Percentiles rank a stretch among this genome's conserved stretches.
Evolutionary conservation across 2,888 invertebrate genomes (phyloP).

Genomic region (Nymphalis polychloros): DNA sequence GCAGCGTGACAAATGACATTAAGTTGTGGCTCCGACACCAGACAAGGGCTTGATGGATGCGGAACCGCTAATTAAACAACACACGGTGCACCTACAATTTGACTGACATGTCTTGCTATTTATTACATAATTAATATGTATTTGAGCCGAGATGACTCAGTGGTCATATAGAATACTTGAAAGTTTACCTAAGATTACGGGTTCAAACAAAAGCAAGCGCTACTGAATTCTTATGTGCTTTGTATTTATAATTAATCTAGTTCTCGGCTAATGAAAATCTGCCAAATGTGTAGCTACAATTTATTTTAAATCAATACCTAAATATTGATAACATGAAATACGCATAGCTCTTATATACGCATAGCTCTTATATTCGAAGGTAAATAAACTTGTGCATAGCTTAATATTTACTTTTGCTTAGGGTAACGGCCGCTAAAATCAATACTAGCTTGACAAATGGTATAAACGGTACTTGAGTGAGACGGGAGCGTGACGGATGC

Average conservation of each 20-base stretch:
- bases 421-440: conserved; percentile 20
- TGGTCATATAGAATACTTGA: too few species aligned
- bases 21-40: conserved; percentile 32
- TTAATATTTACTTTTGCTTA: conserved; percentile 1
- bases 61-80: conserved; percentile 35
- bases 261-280: too few species aligned
- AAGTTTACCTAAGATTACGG: too few species aligned
- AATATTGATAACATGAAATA: too few species aligned
- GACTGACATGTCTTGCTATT: conserved; percentile 20
- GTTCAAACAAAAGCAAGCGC: too few species aligned
- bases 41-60: conserved; percentile 37
- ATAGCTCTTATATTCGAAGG: too few species aligned
- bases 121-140: conserved; percentile 1
- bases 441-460: conserved; percentile 39
- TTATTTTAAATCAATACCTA: too few species aligned
- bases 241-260: too few species aligned
- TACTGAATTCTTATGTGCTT: too few species aligned
- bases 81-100: conserved; percentile 22
- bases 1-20: conserved; percentile 38
- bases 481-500: conserved; percentile 36
- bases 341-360: too few species aligned
- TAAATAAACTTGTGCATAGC: not conserved
- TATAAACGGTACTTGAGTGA: conserved; percentile 31
- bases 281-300: too few species aligned
- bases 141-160: not conserved